A percentile compares a stretch with the other conserved stretches of the same genome.
Evolutionary conservation across 1,140 invertebrate genomes (phyloP).

Genomic region (Pseudoatta argentina): DNA sequence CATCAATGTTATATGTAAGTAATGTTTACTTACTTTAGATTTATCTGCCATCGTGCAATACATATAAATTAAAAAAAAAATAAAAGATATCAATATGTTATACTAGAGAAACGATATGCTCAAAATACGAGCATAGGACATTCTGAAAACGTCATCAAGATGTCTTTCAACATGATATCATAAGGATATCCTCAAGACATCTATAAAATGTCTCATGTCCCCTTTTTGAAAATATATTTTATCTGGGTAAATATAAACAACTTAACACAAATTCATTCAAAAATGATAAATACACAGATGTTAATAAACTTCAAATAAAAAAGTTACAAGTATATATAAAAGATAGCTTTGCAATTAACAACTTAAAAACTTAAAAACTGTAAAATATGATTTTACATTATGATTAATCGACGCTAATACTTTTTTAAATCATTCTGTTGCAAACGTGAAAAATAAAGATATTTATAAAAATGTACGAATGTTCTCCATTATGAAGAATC

Average conservation of each 20-base stretch:
- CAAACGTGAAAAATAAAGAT: not conserved
- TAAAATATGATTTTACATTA: not conserved
- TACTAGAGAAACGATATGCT: no score
- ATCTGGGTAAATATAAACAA: not conserved
- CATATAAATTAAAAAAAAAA: not conserved
- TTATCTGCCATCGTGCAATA: not conserved
- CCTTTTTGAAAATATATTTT: no score
- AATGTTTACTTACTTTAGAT: not conserved
- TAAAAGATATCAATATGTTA: not conserved
- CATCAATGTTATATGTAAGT: not conserved
- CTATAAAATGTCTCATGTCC: no score
- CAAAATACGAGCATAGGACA: no score
- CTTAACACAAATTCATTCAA: not conserved
- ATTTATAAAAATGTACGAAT: slow-evolving; percentile 44
- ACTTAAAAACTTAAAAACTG: not conserved
- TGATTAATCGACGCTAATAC: not conserved
- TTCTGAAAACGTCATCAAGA: no score
- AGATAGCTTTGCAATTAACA: not conserved
- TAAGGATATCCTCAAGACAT: no score
- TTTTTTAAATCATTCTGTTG: not conserved
- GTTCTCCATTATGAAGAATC: not conserved
- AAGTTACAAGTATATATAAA: not conserved
- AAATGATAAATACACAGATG: not conserved
- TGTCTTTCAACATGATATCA: no score
- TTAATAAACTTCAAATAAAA: not conserved